Evolutionary conservation across 2,113 vertebrate genomes (phyloP), one percentile per base, ranked within the genome.

Genomic region (Bettongia penicillata): DNA sequence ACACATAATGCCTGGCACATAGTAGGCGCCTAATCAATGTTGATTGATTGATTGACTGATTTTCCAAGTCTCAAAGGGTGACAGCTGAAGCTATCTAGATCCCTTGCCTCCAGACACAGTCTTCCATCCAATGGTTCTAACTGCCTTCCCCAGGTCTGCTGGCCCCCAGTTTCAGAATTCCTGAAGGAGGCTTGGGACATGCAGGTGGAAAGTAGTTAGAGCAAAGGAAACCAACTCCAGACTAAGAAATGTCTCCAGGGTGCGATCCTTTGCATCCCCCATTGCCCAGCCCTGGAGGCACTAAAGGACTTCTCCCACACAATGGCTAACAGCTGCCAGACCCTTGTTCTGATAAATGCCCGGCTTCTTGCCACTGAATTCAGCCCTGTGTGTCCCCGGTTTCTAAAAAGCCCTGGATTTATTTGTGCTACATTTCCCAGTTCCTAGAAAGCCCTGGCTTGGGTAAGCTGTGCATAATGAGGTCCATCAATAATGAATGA

Each of bases 391-490:
- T 84, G 68, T 84, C 68, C 68, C 7, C 5, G 37, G n/a, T 84
- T 84, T 84, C 68, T 84, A 22, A 84, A 84, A 84, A 84, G 68
- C 68, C 61, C 16, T 84, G 68, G 68, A 43, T 84, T 84, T 84
- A 84, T 84, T 84, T 84, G 68, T 84, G 68, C 68, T 84, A 84
- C 68, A 84, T 84, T 84, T 84, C 68, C 68, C 68, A 84, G 68
- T 84, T 84, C 68, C 68, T 84, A 84, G 68, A 84, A 84, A 84
- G 68, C n/a, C 68, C 68, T 84, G 68, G 68, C 68, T 84, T 22
- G 68, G 68, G 68, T 84, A 84, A 84, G 68, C 68, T 7, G 6
- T 84, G 68, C n/a, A 84, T 84, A 84, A 84, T 84, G 68, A 84
- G 6, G 68, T 84, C 68, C 68, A 84, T 84, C 68, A 43, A 84